phyloP scores from a whole-genome alignment of 2,888 invertebrate species.

The Onthophagus sagittarius region DNA sequence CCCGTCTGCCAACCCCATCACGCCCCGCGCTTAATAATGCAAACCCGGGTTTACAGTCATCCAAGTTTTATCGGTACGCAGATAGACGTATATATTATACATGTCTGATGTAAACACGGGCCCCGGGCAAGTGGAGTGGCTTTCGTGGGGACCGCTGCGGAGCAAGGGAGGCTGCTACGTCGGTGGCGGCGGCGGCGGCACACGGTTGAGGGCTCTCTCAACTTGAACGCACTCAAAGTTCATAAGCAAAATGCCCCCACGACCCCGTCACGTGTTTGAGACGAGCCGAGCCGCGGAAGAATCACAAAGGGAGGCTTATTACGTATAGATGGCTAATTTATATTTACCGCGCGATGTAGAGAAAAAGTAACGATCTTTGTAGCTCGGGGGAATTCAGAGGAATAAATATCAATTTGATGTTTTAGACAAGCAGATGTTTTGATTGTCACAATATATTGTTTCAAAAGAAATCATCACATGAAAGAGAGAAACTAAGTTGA shows the following conservation, averaged over 20 bases:
- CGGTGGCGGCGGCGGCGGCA: neutral
- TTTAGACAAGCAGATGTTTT: too few species aligned
- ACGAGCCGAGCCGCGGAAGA: conserved; percentile 6
- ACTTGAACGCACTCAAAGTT: conserved; percentile 37
- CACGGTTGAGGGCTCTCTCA: conserved; percentile 18
- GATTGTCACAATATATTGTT: too few species aligned
- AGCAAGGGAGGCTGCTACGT: conserved; percentile 26
- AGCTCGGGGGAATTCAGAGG: neutral
- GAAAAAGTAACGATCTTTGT: neutral
- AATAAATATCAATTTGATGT: neutral
- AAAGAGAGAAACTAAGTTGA: too few species aligned
- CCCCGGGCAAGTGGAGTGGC: conserved; percentile 23
- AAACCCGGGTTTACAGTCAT: conserved; percentile 43
- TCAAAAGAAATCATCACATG: too few species aligned
- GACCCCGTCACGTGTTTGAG: conserved; percentile 10
- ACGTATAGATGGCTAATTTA: conserved; percentile 23
- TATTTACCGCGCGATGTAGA: conserved; percentile 3
- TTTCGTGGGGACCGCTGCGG: conserved; percentile 35
- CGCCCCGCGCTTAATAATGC: conserved; percentile 41
- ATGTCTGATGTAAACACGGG: conserved; percentile 42
- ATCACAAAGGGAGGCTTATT: conserved; percentile 18
- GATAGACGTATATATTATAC: conserved; percentile 47
- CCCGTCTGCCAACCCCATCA: conserved; percentile 18
- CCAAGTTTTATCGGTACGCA: conserved; percentile 46
- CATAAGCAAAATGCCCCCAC: conserved; percentile 35